Evolutionary conservation across 1,140 invertebrate species (phyloP), one percentile per base, ranked within the genome.

Genomic region (Thrips palmi): DNA sequence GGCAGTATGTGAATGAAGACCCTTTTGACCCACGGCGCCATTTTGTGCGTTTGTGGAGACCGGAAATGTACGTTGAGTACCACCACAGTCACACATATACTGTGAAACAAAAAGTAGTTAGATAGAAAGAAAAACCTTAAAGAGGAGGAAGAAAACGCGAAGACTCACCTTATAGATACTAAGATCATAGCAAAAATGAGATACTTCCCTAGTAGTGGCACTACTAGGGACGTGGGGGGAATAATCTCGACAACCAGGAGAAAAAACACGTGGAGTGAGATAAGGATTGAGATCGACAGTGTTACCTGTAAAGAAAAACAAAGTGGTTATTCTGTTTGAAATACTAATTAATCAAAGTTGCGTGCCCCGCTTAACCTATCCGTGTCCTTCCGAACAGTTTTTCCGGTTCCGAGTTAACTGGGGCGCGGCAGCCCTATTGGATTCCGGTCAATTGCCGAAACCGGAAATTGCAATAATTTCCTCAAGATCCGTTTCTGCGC

Each of bases 181-280:
- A 98, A 71, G 52, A 98, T 94, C 91, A 98, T 97, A 33, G 96
- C 98, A 70, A 99, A 99, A 39, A 98, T 74, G 48, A 99, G 82
- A 63, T 97, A 99, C 67, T 97, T 97, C 47, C 94, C 93, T 42
- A 99, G 75, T 44, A 99, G 70, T 40, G 96, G 93, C 47, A 99
- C 91, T 32, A 97, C 92, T 41, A 98, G 74, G 35, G 89, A 96
- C 20, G 94, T 98, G 21, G 96, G 93, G 41, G 94, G 94, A 61
- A 98, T 97, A 54, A 97, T 93, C 67, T 94, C 89, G 42, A 91
- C 89, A 52, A 99, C 65, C 57, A 98, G 73, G 52, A 98, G 71
- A 74, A 98, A 98, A 76, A 98, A 99, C 69, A 99, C 92, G 62
- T 91, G 97, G 52, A 98, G 73, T 48, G 93, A 97, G 56, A 98